These are phyloP conservation scores for Gadus chalcogrammus DNA, from an alignment of 2,113 vertebrate genomes.

Conservation along the genomic window DNA sequence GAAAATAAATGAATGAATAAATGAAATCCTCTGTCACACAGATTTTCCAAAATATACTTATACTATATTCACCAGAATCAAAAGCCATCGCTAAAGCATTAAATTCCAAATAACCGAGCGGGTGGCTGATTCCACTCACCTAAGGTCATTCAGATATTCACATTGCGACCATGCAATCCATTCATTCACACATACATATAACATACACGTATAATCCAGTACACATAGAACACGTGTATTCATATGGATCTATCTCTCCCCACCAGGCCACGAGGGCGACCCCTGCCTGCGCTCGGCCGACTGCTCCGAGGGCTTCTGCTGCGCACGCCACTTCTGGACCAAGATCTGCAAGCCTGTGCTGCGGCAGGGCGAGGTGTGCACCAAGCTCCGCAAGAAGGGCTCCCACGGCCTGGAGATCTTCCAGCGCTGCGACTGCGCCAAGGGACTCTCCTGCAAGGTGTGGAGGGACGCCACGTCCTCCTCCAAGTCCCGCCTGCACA, in stretches of 20 bases:
- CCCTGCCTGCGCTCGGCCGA: constrained; percentile 89
- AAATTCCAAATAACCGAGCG: no score
- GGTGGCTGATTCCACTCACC: no score
- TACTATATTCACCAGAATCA: no score
- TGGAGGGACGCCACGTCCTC: constrained; percentile 97
- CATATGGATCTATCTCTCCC: not conserved
- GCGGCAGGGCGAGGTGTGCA: constrained; percentile 89
- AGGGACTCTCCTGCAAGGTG: constrained; percentile 93
- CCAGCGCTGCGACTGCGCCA: constrained; percentile 94
- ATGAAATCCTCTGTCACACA: no score
- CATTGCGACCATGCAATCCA: no score
- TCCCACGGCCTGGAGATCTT: constrained; percentile 92
- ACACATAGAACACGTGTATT: no score
- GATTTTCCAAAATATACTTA: no score
- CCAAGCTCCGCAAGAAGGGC: constrained; percentile 90
- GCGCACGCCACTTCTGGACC: constrained; percentile 96
- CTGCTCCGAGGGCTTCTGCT: constrained; percentile 88
- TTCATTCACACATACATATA: no score
- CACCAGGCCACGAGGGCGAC: constrained; percentile 87
- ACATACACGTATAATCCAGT: no score
- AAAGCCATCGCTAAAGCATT: no score
- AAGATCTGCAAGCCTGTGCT: constrained; percentile 97
- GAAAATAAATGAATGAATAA: no score
- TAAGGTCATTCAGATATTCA: no score
- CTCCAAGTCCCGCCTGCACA: constrained; percentile 94